These are phyloP conservation scores for Alcedo atthis DNA, from an alignment of 2,797 vertebrate species.

Conservation along the genomic window DNA sequence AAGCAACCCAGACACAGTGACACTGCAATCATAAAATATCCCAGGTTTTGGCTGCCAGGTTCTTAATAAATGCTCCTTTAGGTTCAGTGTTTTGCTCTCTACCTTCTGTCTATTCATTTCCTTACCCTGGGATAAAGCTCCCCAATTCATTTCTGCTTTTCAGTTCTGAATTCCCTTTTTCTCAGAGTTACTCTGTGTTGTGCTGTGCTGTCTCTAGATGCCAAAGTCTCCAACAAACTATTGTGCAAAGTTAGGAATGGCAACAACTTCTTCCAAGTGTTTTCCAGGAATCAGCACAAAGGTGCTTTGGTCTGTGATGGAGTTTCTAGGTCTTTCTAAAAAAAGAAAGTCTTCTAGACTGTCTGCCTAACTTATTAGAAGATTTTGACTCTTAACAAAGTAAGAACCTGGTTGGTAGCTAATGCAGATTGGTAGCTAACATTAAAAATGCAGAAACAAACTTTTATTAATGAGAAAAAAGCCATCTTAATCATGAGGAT, in stretches of 20 bases:
- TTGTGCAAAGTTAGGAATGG: background rate
- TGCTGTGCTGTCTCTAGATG: background rate
- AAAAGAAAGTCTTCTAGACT: background rate
- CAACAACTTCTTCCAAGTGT: background rate
- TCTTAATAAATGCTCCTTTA: conserved; percentile 20
- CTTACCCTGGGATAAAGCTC: background rate
- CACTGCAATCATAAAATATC: background rate
- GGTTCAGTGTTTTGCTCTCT: background rate
- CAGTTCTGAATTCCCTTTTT: background rate
- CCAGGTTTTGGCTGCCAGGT: background rate
- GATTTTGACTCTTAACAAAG: background rate
- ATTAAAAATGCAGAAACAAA: background rate
- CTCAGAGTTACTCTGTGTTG: background rate
- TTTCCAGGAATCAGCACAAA: background rate
- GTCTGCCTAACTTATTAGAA: background rate
- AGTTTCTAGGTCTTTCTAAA: background rate
- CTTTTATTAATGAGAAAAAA: background rate
- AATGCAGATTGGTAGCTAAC: background rate
- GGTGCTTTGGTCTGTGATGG: fast-evolving
- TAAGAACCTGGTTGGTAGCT: background rate
- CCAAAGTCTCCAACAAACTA: background rate
- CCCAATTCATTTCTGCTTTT: background rate
- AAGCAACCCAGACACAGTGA: background rate
- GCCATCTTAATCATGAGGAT: background rate
- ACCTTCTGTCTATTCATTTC: conserved; percentile 2